Evolutionary conservation across 2,797 vertebrate species (phyloP).

Genomic region (Acrocephalus scirpaceus): DNA sequence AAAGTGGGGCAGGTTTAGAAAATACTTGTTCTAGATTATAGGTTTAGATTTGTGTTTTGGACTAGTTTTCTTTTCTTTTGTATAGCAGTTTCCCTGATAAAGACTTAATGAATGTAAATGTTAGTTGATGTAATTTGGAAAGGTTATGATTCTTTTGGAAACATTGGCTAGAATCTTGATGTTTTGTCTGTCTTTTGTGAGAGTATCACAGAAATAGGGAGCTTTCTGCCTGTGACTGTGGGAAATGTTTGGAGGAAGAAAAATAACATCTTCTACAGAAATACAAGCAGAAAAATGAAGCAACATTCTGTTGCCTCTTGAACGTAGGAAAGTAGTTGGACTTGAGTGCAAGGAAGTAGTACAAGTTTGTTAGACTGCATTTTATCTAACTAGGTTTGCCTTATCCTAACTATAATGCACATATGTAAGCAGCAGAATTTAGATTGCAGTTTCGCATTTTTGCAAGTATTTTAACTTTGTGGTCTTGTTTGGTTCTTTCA

Average conservation of each 20-base stretch:
- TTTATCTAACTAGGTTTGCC: neutral
- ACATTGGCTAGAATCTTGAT: neutral
- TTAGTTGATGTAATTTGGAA: neutral
- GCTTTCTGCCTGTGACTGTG: neutral
- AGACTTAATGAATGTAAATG: neutral
- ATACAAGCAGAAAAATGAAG: neutral
- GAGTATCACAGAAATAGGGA: neutral
- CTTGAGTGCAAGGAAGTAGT: neutral
- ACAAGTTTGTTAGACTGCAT: neutral
- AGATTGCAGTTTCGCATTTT: neutral
- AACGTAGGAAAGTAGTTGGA: neutral
- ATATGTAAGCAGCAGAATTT: neutral
- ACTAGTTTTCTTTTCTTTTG: neutral
- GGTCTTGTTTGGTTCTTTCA: neutral
- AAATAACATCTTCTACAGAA: neutral
- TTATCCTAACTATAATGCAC: neutral
- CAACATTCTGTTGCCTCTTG: neutral
- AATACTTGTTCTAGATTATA: neutral
- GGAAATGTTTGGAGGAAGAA: neutral
- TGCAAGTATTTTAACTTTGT: neutral
- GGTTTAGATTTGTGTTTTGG: neutral
- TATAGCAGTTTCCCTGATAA: neutral
- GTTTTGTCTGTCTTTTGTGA: neutral
- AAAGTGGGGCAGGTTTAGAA: neutral
- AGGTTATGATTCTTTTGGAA: neutral